Base-by-base conservation (phyloP, 1,140 invertebrate genomes). In the Caenorhabditis briggsae region DNA sequence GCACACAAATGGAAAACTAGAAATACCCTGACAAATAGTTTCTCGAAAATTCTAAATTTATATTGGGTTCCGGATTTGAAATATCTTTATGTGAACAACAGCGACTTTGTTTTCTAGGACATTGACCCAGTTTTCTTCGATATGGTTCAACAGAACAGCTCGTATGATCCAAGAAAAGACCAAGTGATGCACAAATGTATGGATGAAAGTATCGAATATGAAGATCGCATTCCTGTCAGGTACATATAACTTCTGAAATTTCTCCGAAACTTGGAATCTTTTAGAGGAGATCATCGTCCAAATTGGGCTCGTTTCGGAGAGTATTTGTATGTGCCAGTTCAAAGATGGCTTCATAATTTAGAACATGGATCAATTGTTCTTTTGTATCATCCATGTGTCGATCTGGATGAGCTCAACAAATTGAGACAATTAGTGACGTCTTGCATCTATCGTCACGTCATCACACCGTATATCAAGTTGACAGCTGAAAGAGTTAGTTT, bases 371-470 rank as follows among this genome's bases (percentile, higher is more conserved):
- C 95, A 5, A 93, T 97, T 56, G 95, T 96, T 0, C 95, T 96
- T 94, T 92, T 97, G 11, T 96, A 96, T 91, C 96, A 97, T 94
- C 96, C 96, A 2, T 97, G 96, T 93, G 94, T 96, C 0, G 91
- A 94, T 53, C 88, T 93, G 65, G 58, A 61, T 16, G 88, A 90
- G 12, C 46, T 58, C 12, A 25, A 65, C 50, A 82, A 70, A 16
- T 93, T 97, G 84, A 94, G 94, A 90, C 91, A 93, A 61, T 86
- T 96, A 2, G 94, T 97, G 0, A 94, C 91, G 41, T 93, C 93
- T 2, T 97, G 96, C 92, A 91, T 96, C 0, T 94, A 95, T 88
- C 94, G 95, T 82, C 95, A 97, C 92, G 93, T 97, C 0, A 96
- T 97, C 82, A 95, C 95, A 6, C 95, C 96, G 0, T 95, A 95